Conservation (phyloP, 2,888 invertebrate genomes). For the Anthoptus insignis region DNA sequence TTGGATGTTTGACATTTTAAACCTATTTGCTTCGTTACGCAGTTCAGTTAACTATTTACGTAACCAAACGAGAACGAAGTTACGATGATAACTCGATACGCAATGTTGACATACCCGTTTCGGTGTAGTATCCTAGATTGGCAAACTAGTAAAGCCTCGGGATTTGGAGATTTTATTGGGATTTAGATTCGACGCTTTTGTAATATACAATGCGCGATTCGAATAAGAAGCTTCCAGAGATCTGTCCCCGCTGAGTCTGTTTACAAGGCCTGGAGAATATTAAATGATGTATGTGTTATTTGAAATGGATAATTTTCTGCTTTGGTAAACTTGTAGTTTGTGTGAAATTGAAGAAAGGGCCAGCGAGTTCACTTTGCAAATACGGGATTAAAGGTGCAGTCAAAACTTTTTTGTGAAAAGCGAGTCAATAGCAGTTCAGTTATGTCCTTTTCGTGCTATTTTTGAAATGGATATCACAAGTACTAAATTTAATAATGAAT, state of each 20-base stretch:
- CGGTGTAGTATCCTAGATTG: slow-evolving; percentile 21
- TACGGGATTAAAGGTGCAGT: no score
- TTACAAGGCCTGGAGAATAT: slow-evolving; percentile 44
- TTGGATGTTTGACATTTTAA: slow-evolving; percentile 21
- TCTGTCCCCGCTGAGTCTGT: slow-evolving; percentile 30
- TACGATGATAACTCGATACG: slow-evolving; percentile 29
- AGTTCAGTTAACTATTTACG: slow-evolving; percentile 23
- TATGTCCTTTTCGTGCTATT: no score
- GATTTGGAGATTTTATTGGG: slow-evolving; percentile 47
- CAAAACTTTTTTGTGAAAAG: no score
- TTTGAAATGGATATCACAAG: no score
- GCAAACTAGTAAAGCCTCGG: slow-evolving; percentile 39
- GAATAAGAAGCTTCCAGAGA: slow-evolving; percentile 38
- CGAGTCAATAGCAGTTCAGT: no score
- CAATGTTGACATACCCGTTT: slow-evolving; percentile 28
- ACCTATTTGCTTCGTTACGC: slow-evolving; percentile 28
- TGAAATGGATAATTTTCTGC: no score
- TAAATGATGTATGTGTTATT: slow-evolving; percentile 42
- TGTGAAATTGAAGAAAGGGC: no score
- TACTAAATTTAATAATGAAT: no score
- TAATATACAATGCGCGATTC: slow-evolving; percentile 49
- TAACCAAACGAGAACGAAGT: slow-evolving; percentile 28
- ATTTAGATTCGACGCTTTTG: slow-evolving; percentile 46
- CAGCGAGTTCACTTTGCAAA: no score
- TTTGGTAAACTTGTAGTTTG: no score